These are phyloP conservation scores for Monomorium pharaonis DNA, from an alignment of 1,140 invertebrate species.

Conservation along the genomic window DNA sequence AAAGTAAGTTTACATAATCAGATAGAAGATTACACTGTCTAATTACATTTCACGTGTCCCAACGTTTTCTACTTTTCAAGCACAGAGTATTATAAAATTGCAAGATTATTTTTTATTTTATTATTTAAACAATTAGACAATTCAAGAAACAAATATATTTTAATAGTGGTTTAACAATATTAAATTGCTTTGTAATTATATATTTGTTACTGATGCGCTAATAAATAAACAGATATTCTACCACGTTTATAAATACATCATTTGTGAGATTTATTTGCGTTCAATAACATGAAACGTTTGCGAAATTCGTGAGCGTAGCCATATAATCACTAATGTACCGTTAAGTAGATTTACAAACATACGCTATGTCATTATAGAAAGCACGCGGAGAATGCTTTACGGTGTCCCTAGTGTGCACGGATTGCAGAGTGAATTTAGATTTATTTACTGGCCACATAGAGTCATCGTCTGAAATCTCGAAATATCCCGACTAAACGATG, in stretches of 20 bases:
- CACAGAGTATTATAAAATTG: background rate
- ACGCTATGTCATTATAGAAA: slow-evolving; percentile 38
- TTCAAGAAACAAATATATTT: background rate
- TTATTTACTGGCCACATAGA: slow-evolving; percentile 47
- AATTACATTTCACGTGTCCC: too few relatives aligned
- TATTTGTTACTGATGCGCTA: background rate
- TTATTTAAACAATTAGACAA: background rate
- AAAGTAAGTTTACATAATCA: background rate
- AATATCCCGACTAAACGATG: slow-evolving; percentile 19
- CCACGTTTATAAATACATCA: background rate
- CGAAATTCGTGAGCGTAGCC: background rate
- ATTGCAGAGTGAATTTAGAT: slow-evolving; percentile 45
- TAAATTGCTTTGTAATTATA: background rate
- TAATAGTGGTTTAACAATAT: background rate
- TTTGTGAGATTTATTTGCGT: background rate
- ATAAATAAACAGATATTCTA: slow-evolving; percentile 9
- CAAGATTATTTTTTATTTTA: background rate
- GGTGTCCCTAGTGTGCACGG: background rate
- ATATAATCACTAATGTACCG: slow-evolving; percentile 29
- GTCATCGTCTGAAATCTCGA: slow-evolving; percentile 33
- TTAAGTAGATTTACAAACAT: slow-evolving; percentile 51
- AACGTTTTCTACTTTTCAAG: background rate
- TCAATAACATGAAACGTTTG: slow-evolving; percentile 5
- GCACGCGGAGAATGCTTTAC: slow-evolving; percentile 44
- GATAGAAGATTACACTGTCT: background rate